A percentile compares a stretch with the other conserved stretches of the same genome.
Conservation (phyloP, 2,888 invertebrate genomes). For the Cylindroiulus punctatus region DNA sequence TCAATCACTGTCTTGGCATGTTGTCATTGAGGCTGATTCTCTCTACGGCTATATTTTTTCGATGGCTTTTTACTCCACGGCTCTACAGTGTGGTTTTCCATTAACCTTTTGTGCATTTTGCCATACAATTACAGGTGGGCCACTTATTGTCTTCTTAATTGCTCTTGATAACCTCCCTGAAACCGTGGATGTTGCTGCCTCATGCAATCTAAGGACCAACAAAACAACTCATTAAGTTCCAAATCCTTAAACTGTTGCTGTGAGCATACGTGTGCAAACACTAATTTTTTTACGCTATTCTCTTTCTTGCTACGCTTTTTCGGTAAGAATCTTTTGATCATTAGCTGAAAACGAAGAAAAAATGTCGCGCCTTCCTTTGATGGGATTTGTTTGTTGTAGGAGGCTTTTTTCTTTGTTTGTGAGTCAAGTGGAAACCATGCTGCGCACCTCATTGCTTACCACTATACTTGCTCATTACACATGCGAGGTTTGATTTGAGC, state of each 20-base stretch:
- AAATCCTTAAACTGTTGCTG: constrained; percentile 22
- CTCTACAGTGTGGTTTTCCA: constrained; percentile 17
- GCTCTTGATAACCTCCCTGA: constrained; percentile 42
- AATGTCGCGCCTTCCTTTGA: constrained; percentile 33
- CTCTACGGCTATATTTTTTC: neutral
- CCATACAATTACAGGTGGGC: constrained; percentile 37
- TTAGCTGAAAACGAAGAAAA: constrained; percentile 28
- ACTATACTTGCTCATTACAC: neutral
- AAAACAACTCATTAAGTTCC: constrained; percentile 38
- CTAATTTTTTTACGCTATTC: neutral
- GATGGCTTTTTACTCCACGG: neutral
- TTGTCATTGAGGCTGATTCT: neutral
- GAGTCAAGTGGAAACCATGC: constrained; percentile 33
- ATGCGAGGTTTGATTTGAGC: neutral
- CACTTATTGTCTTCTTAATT: constrained; percentile 42
- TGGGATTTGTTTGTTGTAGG: constrained; percentile 35
- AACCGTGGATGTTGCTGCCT: constrained; percentile 38
- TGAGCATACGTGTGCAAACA: constrained; percentile 23
- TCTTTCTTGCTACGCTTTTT: constrained; percentile 34
- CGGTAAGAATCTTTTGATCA: constrained; percentile 38
- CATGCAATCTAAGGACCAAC: constrained; percentile 38
- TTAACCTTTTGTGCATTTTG: constrained; percentile 27
- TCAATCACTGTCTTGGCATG: constrained; percentile 14
- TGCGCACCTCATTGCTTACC: neutral
- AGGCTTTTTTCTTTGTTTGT: constrained; percentile 31